phyloP scores from a whole-genome alignment of 2,113 vertebrate genomes.

The Euleptes europaea region DNA sequence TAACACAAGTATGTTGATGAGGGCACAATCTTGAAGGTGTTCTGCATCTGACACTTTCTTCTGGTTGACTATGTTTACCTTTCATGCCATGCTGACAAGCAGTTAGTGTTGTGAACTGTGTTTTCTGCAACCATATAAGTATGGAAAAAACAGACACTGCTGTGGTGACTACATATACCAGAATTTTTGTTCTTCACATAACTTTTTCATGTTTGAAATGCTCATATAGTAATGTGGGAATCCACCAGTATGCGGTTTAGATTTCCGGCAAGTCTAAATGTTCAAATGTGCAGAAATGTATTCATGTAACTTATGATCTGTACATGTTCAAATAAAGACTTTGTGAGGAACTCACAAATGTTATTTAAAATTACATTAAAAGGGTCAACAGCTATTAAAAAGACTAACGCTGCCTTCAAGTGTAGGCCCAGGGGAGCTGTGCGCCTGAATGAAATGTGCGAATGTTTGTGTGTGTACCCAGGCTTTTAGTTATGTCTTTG shows the following conservation, averaged over 20 bases:
- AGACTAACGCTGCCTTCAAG: too few relatives aligned
- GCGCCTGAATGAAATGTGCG: background rate
- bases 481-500: too few relatives aligned
- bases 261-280: background rate
- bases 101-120: background rate
- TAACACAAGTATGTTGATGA: background rate
- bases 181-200: background rate
- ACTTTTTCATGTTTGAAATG: too few relatives aligned
- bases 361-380: slow-evolving; percentile 8
- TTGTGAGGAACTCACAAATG: background rate
- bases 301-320: background rate
- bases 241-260: background rate
- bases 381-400: background rate
- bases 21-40: background rate
- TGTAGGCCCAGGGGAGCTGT: too few relatives aligned
- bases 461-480: background rate
- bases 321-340: background rate
- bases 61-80: background rate
- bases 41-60: background rate
- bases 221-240: too few relatives aligned
- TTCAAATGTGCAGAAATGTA: background rate
- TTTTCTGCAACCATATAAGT: background rate
- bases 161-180: background rate
- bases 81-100: background rate
- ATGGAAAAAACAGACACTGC: background rate